Evolutionary conservation across 2,888 invertebrate species (phyloP), one percentile per base, ranked within the genome.

Genomic region (Rosalia funebris): DNA sequence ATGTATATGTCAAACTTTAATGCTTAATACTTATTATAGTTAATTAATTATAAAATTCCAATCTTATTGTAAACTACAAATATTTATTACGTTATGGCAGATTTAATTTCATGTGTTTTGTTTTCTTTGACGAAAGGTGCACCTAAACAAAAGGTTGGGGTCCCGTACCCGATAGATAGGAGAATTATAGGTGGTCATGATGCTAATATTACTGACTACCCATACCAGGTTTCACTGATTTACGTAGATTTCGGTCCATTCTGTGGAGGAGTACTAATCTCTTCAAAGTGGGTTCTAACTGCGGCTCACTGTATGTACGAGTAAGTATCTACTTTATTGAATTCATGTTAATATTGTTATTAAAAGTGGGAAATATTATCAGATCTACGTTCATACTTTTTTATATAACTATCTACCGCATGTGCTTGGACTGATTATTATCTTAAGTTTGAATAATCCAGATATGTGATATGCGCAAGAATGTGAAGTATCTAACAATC

Each of bases 131-230:
- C n/a, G n/a, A n/a, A n/a, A 25, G 25, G 25, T 25, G 7, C 25
- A 5, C 25, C 25, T 25, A 3, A 25, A 7, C 25, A 3, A 25
- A 3, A 3, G 4, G 3, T 7, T 7, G 25, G 4, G 25, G 25
- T 25, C 10, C 11, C 34, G 2, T 7, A 47, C 12, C 9, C 5
- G 5, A 9, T 1, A 1, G 47, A 17, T 14, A 9, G 31, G 14
- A 47, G 25, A n/a, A 55, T 55, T 15, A 34, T 45, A 11, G 55
- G 55, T 11, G 55, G 55, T 19, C 46, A 55, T 20, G 46, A 46
- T 20, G 55, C 55, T 37, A 25, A 55, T n/a, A 55, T 55, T 17
- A 45, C 45, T 2, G 45, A 55, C 25, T 46, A 55, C 37, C 55
- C 55, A 7, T 55, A 55, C 17, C 55, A 55, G 25, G 9, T 55